Evolutionary conservation across 2,888 invertebrate species (phyloP).

Genomic region (Epistrophella euchroma): DNA sequence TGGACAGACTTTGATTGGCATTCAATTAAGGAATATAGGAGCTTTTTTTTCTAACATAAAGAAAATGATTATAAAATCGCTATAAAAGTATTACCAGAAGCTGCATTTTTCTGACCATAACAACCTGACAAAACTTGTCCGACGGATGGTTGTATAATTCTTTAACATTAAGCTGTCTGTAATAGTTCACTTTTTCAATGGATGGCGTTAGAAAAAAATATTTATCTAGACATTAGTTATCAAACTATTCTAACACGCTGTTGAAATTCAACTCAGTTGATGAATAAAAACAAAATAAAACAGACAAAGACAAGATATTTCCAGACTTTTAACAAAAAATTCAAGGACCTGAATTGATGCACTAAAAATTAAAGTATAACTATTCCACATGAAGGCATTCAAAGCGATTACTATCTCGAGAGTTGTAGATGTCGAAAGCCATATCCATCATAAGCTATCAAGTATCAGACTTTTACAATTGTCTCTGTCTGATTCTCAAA

Average conservation of each 20-base stretch:
- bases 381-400: constrained; percentile 28
- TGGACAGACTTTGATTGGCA: too few species aligned
- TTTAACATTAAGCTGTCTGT: too few species aligned
- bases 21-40: too few species aligned
- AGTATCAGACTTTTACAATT: constrained; percentile 2
- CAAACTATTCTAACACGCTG: neutral
- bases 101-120: too few species aligned
- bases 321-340: neutral
- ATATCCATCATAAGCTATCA: constrained; percentile 41
- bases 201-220: too few species aligned
- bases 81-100: too few species aligned
- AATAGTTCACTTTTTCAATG: too few species aligned
- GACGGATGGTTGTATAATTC: too few species aligned
- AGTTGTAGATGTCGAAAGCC: constrained; percentile 2
- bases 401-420: neutral
- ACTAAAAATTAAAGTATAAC: neutral
- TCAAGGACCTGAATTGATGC: constrained; percentile 4
- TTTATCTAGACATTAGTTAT: too few species aligned
- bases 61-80: too few species aligned
- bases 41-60: too few species aligned
- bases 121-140: too few species aligned
- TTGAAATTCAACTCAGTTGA: constrained; percentile 1
- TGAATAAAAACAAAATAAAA: neutral
- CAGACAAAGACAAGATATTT: neutral
- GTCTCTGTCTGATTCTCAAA: neutral